Percentiles rank a stretch among this genome's conserved stretches.
Conservation (phyloP, 2,888 invertebrate species). For the Heliconius erato region DNA sequence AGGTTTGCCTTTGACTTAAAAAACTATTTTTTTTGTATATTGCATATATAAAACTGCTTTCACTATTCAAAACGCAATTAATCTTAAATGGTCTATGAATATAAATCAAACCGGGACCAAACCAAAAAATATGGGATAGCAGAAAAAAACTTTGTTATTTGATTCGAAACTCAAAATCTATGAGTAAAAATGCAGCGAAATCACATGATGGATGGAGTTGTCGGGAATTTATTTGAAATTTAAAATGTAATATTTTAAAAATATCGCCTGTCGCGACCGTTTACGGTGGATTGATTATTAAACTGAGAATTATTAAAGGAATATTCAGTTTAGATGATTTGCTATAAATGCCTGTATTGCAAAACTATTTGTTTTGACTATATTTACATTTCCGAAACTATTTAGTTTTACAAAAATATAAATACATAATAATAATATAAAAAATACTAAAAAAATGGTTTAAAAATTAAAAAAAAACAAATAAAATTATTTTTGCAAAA, state of each 20-base stretch:
- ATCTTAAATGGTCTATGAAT: background rate
- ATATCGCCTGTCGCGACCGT: slow-evolving; percentile 20
- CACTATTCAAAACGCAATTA: background rate
- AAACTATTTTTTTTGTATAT: too few species aligned
- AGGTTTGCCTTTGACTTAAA: too few species aligned
- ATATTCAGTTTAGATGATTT: slow-evolving; percentile 10
- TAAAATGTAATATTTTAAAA: slow-evolving; percentile 30
- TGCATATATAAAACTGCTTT: background rate
- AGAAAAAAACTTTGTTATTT: slow-evolving; percentile 17
- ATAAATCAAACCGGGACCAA: background rate
- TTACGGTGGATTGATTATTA: slow-evolving; percentile 6
- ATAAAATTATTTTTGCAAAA: too few species aligned
- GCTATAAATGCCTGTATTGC: background rate
- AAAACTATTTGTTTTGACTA: background rate
- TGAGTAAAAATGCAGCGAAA: slow-evolving; percentile 2
- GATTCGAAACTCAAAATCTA: slow-evolving; percentile 17
- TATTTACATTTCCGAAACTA: background rate
- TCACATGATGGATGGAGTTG: slow-evolving; percentile 34
- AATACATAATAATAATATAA: too few species aligned
- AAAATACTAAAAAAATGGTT: too few species aligned
- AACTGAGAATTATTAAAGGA: background rate
- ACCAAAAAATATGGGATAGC: background rate
- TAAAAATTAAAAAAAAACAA: too few species aligned
- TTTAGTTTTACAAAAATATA: background rate
- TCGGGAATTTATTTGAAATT: slow-evolving; percentile 26